A percentile compares a stretch with the other conserved stretches of the same genome.
Conservation (phyloP, 2,113 vertebrate genomes). For the Diphyllodes magnificus region DNA sequence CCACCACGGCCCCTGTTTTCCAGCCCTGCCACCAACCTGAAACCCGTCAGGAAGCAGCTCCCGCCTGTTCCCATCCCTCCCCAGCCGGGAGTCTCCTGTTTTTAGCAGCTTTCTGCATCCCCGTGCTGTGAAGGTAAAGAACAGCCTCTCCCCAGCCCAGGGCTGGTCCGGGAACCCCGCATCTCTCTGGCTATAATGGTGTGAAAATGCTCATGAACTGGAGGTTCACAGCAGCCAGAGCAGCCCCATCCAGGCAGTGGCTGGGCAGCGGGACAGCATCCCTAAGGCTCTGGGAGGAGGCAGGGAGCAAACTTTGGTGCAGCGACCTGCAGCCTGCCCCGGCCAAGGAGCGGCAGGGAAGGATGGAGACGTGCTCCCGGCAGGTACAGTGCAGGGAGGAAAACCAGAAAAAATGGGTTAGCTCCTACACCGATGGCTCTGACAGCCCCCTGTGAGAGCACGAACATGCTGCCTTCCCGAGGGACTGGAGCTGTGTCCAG, state of each 20-base stretch:
- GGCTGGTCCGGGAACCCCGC: neutral
- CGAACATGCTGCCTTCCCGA: rapidly evolving
- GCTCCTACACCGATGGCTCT: neutral
- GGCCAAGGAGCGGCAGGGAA: neutral
- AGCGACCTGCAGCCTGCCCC: neutral
- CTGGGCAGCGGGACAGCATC: too few species aligned
- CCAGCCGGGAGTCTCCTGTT: rapidly evolving
- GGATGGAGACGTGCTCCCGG: rapidly evolving
- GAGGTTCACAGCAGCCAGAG: neutral
- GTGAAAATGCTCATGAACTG: neutral
- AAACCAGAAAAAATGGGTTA: neutral
- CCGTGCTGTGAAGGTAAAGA: neutral
- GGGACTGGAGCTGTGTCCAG: neutral
- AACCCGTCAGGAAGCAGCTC: neutral
- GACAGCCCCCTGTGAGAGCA: neutral
- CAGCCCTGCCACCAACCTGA: neutral
- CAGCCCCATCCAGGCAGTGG: neutral
- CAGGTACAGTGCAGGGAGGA: neutral
- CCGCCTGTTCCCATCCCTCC: neutral
- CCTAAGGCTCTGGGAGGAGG: neutral
- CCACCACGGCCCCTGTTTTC: neutral
- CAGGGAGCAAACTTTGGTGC: neutral
- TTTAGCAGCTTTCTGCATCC: neutral
- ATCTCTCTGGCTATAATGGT: neutral
- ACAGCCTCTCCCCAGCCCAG: neutral